phyloP scores from a whole-genome alignment of 1,140 invertebrate species.

The Oreohelix idahoensis region DNA sequence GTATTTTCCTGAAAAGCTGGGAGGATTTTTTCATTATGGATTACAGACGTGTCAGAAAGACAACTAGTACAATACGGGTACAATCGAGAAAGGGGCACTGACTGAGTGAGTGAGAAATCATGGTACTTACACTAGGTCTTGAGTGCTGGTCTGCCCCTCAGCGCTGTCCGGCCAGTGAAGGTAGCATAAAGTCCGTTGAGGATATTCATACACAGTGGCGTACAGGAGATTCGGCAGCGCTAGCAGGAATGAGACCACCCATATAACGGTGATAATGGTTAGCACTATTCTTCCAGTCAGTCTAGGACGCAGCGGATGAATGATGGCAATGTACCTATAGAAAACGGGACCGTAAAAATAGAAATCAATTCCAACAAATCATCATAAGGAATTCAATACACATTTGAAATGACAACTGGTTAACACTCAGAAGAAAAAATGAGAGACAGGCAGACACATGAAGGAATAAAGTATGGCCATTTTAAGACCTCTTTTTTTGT shows the following conservation, averaged over 20 bases:
- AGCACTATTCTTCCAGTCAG: slow-evolving; percentile 86
- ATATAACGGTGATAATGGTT: slow-evolving; percentile 85
- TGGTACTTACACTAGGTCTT: slow-evolving; percentile 61
- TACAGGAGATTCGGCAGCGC: slow-evolving; percentile 88
- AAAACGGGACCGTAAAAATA: slow-evolving; percentile 56
- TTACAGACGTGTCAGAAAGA: too few relatives aligned
- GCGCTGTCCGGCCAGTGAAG: slow-evolving; percentile 85
- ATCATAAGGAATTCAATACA: too few relatives aligned
- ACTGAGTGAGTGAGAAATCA: too few relatives aligned
- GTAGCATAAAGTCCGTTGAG: slow-evolving; percentile 80
- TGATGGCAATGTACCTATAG: slow-evolving; percentile 92
- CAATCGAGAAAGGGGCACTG: too few relatives aligned
- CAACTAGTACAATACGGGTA: too few relatives aligned
- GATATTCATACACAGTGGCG: slow-evolving; percentile 81
- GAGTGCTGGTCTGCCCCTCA: slow-evolving; percentile 6
- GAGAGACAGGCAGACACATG: too few relatives aligned
- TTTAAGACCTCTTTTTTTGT: too few relatives aligned
- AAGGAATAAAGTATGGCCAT: too few relatives aligned
- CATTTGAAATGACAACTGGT: too few relatives aligned
- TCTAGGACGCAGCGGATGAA: slow-evolving; percentile 87
- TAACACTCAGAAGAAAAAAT: neutral
- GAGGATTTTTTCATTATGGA: too few relatives aligned
- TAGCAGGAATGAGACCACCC: slow-evolving; percentile 84
- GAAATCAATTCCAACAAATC: neutral
- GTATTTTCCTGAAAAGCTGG: too few relatives aligned